Conservation (phyloP, 2,113 vertebrate species). For the Columbina picui region DNA sequence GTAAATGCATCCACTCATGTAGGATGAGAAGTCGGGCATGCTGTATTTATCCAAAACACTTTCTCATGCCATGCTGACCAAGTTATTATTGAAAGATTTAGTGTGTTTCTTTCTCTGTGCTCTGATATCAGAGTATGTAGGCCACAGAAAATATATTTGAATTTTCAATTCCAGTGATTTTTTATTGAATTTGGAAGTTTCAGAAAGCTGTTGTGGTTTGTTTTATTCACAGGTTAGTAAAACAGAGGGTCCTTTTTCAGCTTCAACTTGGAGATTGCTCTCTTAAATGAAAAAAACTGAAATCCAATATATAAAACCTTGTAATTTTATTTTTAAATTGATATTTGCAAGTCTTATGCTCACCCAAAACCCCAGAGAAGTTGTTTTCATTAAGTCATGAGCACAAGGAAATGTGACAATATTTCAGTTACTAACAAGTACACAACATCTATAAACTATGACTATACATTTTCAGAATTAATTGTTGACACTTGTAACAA, state of each 20-base stretch:
- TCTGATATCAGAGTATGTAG: neutral
- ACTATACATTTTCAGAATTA: slow-evolving; percentile 32
- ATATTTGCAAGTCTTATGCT: neutral
- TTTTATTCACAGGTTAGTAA: neutral
- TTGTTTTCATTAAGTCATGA: neutral
- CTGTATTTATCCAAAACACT: neutral
- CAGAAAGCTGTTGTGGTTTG: neutral
- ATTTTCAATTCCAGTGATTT: neutral
- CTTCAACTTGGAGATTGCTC: neutral
- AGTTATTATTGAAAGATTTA: neutral
- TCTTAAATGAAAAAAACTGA: neutral
- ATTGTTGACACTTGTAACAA: neutral
- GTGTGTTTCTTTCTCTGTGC: neutral
- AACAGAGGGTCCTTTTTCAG: neutral
- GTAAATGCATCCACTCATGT: neutral
- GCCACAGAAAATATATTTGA: neutral
- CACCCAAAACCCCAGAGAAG: neutral
- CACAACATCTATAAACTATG: neutral
- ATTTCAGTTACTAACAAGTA: neutral
- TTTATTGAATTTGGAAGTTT: neutral
- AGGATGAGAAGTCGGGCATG: neutral
- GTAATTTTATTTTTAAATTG: neutral
- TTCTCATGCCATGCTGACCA: neutral
- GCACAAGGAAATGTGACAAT: neutral
- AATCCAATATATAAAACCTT: neutral